Evolutionary conservation across 1,140 invertebrate species (phyloP), one percentile per base, ranked within the genome.

Genomic region (Eupeodes corollae): DNA sequence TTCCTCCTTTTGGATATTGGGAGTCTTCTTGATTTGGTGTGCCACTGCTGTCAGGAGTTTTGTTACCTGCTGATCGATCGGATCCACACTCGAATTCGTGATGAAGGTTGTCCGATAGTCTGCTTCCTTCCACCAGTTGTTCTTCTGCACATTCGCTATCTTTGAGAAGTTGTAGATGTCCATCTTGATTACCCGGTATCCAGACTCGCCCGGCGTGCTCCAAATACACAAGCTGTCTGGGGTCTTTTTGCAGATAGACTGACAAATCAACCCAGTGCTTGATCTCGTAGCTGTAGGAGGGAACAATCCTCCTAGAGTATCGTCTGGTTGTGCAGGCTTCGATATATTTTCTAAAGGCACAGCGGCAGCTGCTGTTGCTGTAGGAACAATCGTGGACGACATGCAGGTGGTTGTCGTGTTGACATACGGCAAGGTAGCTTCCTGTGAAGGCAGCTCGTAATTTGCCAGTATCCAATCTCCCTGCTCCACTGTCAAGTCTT

Each of bases 141-240:
- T 52, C 18, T 48, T 47, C 11, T 32, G 43, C 31, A 46, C 46
- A 11, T 52, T 49, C 5, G 30, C 49, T 3, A 51, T 48, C 42
- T 49, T 48, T 16, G 34, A 42, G 43, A 49, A 49, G 31, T 45
- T 38, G 47, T 42, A 52, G 1, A 49, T 33, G 32, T 52, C 51
- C 38, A 52, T 12, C 26, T 53, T 50, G 16, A 50, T 34, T 26
- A 53, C 52, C 40, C 40, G 47, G 48, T 44, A 47, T 9, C 45
- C 52, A 50, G 18, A 18, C 34, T 50, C 48, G 12, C 52, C 41
- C 8, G 49, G 40, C 40, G 49, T 35, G 40, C 44, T 50, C 39
- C 42, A 35, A 46, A 26, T 42, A 42, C 14, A 48, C 2, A 15
- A 46, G 42, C 15, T 46, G 5, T 40, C 44, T 40, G 39, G 32